These are phyloP conservation scores for Margaritifera margaritifera DNA, from an alignment of 2,888 invertebrate genomes.

Conservation along the genomic window DNA sequence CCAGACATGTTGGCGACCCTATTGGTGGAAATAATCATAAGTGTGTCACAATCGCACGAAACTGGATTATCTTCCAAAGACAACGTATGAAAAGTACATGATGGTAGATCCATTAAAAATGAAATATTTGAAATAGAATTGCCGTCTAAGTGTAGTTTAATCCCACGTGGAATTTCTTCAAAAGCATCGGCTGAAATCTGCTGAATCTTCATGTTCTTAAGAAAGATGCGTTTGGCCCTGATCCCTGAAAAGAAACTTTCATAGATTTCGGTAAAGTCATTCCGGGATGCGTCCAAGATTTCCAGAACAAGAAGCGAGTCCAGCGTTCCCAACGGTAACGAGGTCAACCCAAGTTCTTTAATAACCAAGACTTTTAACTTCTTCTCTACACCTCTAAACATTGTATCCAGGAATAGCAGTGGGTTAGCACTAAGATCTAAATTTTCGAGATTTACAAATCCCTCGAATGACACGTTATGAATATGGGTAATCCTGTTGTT, in stretches of 20 bases:
- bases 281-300: slow-evolving; percentile 30
- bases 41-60: slow-evolving; percentile 30
- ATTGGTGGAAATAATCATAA: slow-evolving; percentile 24
- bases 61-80: slow-evolving; percentile 34
- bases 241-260: slow-evolving; percentile 34
- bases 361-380: slow-evolving; percentile 25
- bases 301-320: slow-evolving; percentile 16
- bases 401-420: slow-evolving; percentile 30
- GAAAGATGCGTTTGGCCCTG: slow-evolving; percentile 16
- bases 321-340: slow-evolving; percentile 30
- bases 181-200: slow-evolving; percentile 30
- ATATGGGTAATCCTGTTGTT: slow-evolving; percentile 38
- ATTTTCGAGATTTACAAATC: slow-evolving; percentile 28
- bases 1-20: slow-evolving; percentile 26
- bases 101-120: slow-evolving; percentile 24
- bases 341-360: slow-evolving; percentile 22
- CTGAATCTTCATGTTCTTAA: slow-evolving; percentile 27
- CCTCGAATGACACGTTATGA: slow-evolving; percentile 36
- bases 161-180: slow-evolving; percentile 12
- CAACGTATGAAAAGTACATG: slow-evolving; percentile 28
- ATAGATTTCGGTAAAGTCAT: slow-evolving; percentile 28
- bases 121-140: slow-evolving; percentile 37
- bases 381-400: slow-evolving; percentile 33
- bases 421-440: slow-evolving; percentile 35
- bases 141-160: slow-evolving; percentile 29